Evolutionary conservation across 1,140 invertebrate species (phyloP), one percentile per base, ranked within the genome.

Genomic region (Zaprionus capensis): DNA sequence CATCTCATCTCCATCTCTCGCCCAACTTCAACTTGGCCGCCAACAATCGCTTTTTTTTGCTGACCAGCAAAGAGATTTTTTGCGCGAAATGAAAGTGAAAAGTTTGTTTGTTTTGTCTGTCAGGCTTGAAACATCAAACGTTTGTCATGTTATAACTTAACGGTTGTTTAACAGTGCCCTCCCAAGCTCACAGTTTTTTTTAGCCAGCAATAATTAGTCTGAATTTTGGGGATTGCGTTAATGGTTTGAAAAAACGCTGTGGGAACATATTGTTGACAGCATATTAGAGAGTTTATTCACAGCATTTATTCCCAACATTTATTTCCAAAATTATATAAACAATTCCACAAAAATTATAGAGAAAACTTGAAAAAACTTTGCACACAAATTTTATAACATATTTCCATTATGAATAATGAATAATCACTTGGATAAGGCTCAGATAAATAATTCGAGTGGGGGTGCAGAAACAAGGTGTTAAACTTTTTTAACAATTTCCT

Each of bases 31-130:
- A 71, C 66, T 76, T 84, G 77, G 58, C 20, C 55, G 15, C 57
- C 41, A 46, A 57, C 34, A 76, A 71, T 59, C 49, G 71, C 44
- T 55, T 55, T 64, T 76, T 38, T 38, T 38, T 36, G 4, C n/a
- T 64, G 56, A 55, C 68, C 72, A 63, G 41, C 31, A 1, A 34
- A 34, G 59, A 57, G 78, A 90, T 66, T 84, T 74, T 74, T 84
- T 74, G 62, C 81, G 71, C 78, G 41, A 69, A 90, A 88, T 71
- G 85, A 88, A 88, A 88, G 84, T 88, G 85, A 88, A 81, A 72
- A 44, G 49, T 55, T 72, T 31, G 49, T 65, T 63, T 67, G 31
- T 38, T 28, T 69, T 63, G 28, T 9, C n/a, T 36, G 31, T 36
- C 46, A 28, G 26, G 57, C 17, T 12, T 62, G 31, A 41, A 70